phyloP scores from a whole-genome alignment of 1,140 invertebrate genomes.

The Coenobita brevimanus region DNA sequence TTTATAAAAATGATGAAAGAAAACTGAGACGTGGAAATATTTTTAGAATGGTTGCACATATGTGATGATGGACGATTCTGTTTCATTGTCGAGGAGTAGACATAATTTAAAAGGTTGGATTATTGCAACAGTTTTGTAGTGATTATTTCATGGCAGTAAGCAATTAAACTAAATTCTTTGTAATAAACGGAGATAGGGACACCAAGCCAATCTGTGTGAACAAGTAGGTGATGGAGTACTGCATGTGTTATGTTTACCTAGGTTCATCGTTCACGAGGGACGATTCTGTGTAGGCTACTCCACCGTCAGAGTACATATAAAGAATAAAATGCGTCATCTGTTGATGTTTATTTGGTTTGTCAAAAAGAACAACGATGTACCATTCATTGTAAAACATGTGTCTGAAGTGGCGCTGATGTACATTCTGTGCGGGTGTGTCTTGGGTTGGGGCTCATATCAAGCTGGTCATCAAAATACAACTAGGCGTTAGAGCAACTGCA shows the following conservation, averaged over 20 bases:
- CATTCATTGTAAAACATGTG: background rate
- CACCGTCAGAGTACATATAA: background rate
- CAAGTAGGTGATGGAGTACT: background rate
- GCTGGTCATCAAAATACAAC: background rate
- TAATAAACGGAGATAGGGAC: background rate
- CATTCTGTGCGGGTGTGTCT: background rate
- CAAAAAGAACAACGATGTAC: too few species aligned
- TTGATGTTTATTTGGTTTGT: too few species aligned
- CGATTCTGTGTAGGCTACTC: background rate
- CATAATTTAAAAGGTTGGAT: background rate
- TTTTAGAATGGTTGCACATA: background rate
- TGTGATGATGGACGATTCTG: background rate
- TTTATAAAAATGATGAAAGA: constrained; percentile 4
- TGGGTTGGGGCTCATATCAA: background rate
- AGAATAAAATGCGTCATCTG: too few species aligned
- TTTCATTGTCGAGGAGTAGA: background rate
- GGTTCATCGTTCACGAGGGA: background rate
- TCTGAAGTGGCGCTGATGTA: background rate
- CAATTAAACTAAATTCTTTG: too few species aligned
- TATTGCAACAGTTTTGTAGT: background rate
- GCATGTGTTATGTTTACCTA: background rate
- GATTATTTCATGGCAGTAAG: background rate
- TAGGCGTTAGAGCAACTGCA: background rate
- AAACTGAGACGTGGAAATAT: background rate
- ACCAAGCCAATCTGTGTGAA: background rate